Evolutionary conservation across 2,113 vertebrate species (phyloP).

Genomic region (Trogon surrucura): DNA sequence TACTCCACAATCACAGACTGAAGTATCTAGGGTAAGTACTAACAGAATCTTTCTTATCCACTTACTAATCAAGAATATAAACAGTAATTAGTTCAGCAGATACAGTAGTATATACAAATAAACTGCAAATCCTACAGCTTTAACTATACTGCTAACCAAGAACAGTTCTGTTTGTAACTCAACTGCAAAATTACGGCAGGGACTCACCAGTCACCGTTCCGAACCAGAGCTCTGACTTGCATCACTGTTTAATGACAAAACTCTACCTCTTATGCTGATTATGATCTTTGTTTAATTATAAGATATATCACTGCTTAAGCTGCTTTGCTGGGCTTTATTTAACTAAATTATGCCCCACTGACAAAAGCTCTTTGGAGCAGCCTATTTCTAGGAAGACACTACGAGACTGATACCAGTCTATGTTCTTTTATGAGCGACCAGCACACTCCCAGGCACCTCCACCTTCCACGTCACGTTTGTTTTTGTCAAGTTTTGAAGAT

Average conservation of each 20-base stretch:
- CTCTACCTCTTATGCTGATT: background rate
- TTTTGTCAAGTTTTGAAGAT: background rate
- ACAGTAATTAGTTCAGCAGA: background rate
- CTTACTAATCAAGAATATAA: background rate
- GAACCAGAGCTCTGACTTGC: constrained; percentile 23
- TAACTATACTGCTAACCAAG: background rate
- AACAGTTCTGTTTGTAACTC: background rate
- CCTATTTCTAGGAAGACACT: background rate
- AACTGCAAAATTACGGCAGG: background rate
- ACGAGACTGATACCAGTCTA: background rate
- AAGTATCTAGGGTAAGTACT: constrained; percentile 19
- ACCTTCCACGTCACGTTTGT: background rate
- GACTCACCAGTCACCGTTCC: background rate
- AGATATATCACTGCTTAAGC: background rate
- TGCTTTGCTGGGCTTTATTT: constrained; percentile 20
- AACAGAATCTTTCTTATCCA: background rate
- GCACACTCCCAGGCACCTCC: background rate
- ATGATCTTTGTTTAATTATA: constrained; percentile 2
- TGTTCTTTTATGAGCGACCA: background rate
- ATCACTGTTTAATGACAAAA: constrained; percentile 45
- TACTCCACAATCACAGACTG: background rate
- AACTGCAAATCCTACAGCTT: background rate
- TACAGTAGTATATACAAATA: background rate
- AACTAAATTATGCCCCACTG: background rate
- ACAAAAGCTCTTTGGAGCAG: constrained; percentile 9